Evolutionary conservation across 2,797 vertebrate genomes (phyloP).

Genomic region (Antrozous pallidus): DNA sequence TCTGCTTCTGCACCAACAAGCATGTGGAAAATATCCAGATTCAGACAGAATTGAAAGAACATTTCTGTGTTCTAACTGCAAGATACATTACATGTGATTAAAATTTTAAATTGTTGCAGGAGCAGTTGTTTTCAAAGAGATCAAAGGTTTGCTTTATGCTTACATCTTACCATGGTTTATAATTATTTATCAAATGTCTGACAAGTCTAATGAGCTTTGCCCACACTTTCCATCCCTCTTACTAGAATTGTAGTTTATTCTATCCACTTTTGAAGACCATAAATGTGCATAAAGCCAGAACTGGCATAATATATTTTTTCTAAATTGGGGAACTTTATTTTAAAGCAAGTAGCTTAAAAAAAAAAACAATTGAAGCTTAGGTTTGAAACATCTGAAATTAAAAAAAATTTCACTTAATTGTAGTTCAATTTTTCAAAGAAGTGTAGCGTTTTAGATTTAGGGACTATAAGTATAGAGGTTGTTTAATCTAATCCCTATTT

Average conservation of each 20-base stretch:
- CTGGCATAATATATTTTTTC: conserved; percentile 12
- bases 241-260: conserved; percentile 37
- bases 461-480: neutral
- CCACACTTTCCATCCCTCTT: conserved; percentile 34
- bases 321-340: neutral
- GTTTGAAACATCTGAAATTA: conserved; percentile 23
- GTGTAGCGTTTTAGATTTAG: conserved; percentile 6
- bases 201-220: conserved; percentile 68
- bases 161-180: conserved; percentile 53
- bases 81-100: conserved; percentile 69
- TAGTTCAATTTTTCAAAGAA: conserved; percentile 38
- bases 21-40: conserved; percentile 59
- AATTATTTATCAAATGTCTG: conserved; percentile 67
- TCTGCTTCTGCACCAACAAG: conserved; percentile 71
- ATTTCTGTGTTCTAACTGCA: conserved; percentile 52
- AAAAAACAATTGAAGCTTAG: conserved; percentile 21
- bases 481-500: neutral
- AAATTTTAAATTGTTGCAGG: conserved; percentile 59
- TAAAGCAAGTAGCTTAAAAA: conserved; percentile 34
- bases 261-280: conserved; percentile 18
- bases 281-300: conserved; percentile 1
- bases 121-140: conserved; percentile 68
- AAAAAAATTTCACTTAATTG: neutral
- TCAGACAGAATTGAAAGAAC: conserved; percentile 65
- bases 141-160: conserved; percentile 64